phyloP scores from a whole-genome alignment of 2,113 vertebrate species.

The Microcebus murinus region DNA sequence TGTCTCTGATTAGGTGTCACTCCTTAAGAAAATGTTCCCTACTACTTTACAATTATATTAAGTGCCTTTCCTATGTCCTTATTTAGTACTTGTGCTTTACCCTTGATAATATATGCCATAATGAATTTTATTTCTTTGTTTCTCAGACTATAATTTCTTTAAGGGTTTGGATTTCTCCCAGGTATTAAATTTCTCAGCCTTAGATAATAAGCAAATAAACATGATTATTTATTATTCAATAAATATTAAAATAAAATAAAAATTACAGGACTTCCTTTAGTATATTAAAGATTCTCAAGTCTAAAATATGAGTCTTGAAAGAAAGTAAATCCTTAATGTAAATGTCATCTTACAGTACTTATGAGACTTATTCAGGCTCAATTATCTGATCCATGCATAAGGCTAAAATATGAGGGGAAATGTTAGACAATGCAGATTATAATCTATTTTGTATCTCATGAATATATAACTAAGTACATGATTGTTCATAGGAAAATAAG shows the following conservation, averaged over 20 bases:
- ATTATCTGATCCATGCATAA: background rate
- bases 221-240: background rate
- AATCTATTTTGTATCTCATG: background rate
- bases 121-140: background rate
- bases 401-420: background rate
- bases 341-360: background rate
- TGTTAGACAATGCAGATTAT: background rate
- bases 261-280: background rate
- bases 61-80: background rate
- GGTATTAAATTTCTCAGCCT: background rate
- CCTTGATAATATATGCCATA: background rate
- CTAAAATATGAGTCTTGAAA: background rate
- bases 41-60: background rate
- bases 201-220: background rate
- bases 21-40: background rate
- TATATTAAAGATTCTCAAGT: background rate
- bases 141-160: background rate
- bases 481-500: background rate
- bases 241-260: slow-evolving; percentile 16
- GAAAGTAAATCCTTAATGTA: background rate
- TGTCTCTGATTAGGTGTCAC: background rate
- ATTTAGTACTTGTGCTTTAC: background rate
- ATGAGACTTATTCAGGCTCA: background rate
- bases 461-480: background rate
- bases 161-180: background rate